A percentile compares a stretch with the other conserved stretches of the same genome.
Conservation (phyloP, 2,797 vertebrate genomes). For the Megaceryle alcyon region DNA sequence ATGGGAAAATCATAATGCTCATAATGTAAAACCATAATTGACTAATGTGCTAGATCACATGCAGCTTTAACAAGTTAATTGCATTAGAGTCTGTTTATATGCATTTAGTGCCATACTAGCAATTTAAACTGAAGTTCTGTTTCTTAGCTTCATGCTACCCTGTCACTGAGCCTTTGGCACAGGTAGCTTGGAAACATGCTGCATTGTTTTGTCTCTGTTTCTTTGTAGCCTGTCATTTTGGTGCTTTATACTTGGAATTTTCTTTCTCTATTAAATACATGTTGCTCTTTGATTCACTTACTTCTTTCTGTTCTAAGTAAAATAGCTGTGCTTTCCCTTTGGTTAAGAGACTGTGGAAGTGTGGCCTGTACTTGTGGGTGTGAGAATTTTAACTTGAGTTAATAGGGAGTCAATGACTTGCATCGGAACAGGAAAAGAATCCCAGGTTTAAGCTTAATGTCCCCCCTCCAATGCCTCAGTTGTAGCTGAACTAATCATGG, state of each 20-base stretch:
- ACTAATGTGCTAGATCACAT: not conserved
- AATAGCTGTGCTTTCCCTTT: not conserved
- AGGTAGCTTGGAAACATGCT: not conserved
- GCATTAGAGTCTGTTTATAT: not conserved
- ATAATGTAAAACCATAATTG: not conserved
- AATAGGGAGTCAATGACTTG: not conserved
- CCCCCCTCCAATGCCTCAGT: not conserved
- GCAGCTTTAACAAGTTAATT: constrained; percentile 12
- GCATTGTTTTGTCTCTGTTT: not conserved
- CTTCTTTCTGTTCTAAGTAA: not conserved
- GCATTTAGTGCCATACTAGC: not conserved
- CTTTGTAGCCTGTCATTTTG: not conserved
- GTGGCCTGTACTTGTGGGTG: not conserved
- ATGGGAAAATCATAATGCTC: not conserved
- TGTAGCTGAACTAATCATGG: not conserved
- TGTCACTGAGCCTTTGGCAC: not conserved
- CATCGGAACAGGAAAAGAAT: not conserved
- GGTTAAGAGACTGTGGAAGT: not conserved
- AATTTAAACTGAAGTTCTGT: not conserved
- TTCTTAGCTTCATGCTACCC: not conserved
- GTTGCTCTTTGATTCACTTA: not conserved
- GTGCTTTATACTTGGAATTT: not conserved
- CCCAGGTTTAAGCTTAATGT: not conserved
- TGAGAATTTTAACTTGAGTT: not conserved
- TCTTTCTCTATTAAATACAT: not conserved